phyloP scores from a whole-genome alignment of 1,140 invertebrate species.

The Aleiodes sp. region DNA sequence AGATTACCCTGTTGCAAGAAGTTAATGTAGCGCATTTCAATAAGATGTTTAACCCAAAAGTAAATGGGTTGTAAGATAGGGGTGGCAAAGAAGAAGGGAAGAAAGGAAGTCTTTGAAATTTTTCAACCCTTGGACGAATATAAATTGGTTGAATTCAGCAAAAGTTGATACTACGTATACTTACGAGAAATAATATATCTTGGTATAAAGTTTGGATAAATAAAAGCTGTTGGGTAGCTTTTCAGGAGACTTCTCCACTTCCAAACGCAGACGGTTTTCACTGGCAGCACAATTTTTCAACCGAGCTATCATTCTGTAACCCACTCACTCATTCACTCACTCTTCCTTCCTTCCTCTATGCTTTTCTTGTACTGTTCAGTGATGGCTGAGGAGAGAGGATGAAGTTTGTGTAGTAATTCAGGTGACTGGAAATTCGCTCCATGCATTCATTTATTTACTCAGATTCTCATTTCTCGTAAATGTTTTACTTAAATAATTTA shows the following conservation, averaged over 20 bases:
- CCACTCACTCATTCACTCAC: too few relatives aligned
- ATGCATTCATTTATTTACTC: neutral
- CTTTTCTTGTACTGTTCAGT: too few relatives aligned
- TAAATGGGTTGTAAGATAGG: neutral
- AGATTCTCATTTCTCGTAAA: neutral
- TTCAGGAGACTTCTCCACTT: conserved; percentile 36
- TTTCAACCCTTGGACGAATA: conserved; percentile 34
- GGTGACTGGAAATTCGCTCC: too few relatives aligned
- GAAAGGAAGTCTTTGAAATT: conserved; percentile 11
- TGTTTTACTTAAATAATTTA: neutral
- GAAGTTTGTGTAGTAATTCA: too few relatives aligned
- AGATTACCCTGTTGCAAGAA: too few relatives aligned
- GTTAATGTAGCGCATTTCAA: too few relatives aligned
- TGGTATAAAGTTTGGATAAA: conserved; percentile 47
- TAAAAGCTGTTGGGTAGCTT: conserved; percentile 38
- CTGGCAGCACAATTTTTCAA: conserved; percentile 46
- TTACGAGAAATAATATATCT: conserved; percentile 48
- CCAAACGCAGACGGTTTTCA: neutral
- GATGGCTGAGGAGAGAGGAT: too few relatives aligned
- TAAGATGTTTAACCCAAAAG: neutral
- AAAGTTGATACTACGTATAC: conserved; percentile 15
- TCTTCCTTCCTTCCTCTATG: too few relatives aligned
- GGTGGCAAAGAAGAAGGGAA: too few relatives aligned
- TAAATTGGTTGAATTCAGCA: neutral
- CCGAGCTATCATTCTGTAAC: neutral